Base-by-base conservation (phyloP, 1,140 invertebrate genomes). In the Gryllus bimaculatus region DNA sequence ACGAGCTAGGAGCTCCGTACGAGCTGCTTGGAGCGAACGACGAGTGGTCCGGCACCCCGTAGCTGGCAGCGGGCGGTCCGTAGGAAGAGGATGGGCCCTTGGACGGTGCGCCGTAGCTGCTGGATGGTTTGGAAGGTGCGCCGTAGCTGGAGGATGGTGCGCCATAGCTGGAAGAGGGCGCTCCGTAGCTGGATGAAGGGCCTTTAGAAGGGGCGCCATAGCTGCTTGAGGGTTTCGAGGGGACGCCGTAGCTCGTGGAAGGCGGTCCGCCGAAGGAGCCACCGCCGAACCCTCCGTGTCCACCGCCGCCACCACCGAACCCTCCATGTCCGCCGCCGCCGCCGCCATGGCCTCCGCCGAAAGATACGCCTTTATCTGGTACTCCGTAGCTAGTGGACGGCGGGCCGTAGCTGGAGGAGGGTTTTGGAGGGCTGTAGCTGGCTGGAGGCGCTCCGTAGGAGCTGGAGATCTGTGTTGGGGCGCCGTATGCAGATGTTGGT, bases 151-250 rank as follows among this genome's bases (percentile, higher is more conserved):
- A n/a, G n/a, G 76, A 77, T 4, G 76, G 76, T 7, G 78, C 78
- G 18, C 78, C 78, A 74, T 79, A 79, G 39, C 26, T 47, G 15
- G 26, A 48, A 18, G 78, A 79, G 10, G n/a, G 47, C 8, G 39
- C 21, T 8, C n/a, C n/a, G n/a, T 54, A 77, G 15, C 10, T 75
- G 80, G 79, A 48, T 81, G 82, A 73, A 81, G 77, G 78, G 80
- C 66, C 48, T 74, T 0, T 79, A 80, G 47, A 76, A 73, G 3
- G 73, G 47, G 21, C 48, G 10, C 77, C 78, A 26, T 79, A 75
- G 76, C 21, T 77, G 79, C 13, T 8, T 1, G 47, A 48, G 2
- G 15, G 47, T 10, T 18, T 18, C 18, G 10, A 10, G 8, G 20
- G 21, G 10, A 54, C 73, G 8, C 66, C 78, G 21, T 74, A 74